Percentiles rank a stretch among this genome's conserved stretches.
phyloP scores from a whole-genome alignment of 2,113 vertebrate genomes.

The Aspiorhynchus laticeps region DNA sequence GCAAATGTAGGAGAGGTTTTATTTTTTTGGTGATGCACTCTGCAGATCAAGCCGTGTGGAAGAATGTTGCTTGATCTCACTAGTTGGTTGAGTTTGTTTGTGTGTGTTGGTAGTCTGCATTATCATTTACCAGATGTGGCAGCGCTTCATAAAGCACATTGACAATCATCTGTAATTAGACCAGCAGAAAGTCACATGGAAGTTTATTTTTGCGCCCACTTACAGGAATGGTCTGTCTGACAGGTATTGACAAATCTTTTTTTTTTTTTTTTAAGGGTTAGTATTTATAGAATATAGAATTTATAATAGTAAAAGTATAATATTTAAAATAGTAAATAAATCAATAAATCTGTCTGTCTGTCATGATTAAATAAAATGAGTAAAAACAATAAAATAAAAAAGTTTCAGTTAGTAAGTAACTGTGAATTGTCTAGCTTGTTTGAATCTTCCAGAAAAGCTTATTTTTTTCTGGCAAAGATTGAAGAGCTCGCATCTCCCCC shows the following conservation, averaged over 20 bases:
- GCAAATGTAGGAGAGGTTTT: conserved; percentile 21
- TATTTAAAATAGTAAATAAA: too few relatives aligned
- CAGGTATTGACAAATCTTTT: too few relatives aligned
- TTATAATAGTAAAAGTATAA: too few relatives aligned
- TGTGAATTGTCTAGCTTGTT: conserved; percentile 24
- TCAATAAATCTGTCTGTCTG: too few relatives aligned
- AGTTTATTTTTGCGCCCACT: not conserved
- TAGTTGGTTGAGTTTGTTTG: not conserved
- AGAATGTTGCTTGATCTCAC: conserved; percentile 6
- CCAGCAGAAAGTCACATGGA: not conserved
- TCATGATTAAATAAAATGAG: not conserved
- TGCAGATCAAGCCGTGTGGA: not conserved
- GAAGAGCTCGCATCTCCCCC: not conserved
- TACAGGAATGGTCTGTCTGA: not conserved
- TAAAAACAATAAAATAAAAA: not conserved
- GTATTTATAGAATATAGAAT: too few relatives aligned
- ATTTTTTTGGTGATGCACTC: not conserved
- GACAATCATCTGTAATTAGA: not conserved
- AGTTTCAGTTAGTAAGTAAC: not conserved
- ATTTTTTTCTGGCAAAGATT: conserved; percentile 22
- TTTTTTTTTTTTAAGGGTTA: too few relatives aligned
- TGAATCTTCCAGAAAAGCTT: conserved; percentile 31
- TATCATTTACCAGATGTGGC: not conserved
- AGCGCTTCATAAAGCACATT: not conserved
- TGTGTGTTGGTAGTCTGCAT: not conserved